phyloP scores from a whole-genome alignment of 2,888 invertebrate species.

The Sphecodes monilicornis region DNA sequence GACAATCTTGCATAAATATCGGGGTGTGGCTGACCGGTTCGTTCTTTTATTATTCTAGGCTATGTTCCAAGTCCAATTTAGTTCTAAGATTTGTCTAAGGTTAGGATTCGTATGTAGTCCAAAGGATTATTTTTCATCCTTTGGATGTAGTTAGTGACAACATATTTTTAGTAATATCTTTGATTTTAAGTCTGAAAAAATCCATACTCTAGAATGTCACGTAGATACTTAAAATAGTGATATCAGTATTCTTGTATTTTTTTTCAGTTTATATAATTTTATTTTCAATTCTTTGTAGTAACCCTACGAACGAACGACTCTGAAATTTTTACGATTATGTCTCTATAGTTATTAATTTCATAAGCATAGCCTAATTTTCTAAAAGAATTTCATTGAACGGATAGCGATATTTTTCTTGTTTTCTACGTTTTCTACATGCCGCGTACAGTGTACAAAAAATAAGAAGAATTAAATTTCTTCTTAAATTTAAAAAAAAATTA shows the following conservation, averaged over 20 bases:
- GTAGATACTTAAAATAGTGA: neutral
- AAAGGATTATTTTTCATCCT: slow-evolving; percentile 17
- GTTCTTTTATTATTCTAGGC: slow-evolving; percentile 64
- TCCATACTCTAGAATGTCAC: neutral
- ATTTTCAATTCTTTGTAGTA: neutral
- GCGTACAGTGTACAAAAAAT: no score
- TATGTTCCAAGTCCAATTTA: slow-evolving; percentile 63
- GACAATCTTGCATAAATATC: slow-evolving; percentile 47
- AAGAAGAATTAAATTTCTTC: neutral
- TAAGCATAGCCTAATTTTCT: neutral
- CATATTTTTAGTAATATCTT: neutral
- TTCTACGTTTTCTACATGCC: neutral
- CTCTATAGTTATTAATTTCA: neutral
- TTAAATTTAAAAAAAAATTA: neutral
- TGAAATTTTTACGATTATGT: neutral
- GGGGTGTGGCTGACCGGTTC: slow-evolving; percentile 73
- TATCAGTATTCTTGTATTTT: neutral
- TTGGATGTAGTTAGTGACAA: neutral
- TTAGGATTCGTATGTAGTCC: slow-evolving; percentile 58
- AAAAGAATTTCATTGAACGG: neutral
- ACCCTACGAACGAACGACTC: neutral
- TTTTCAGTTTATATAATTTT: slow-evolving; percentile 1
- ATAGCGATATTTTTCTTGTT: neutral
- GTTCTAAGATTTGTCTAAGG: slow-evolving; percentile 59
- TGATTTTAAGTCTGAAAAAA: neutral